Evolutionary conservation across 2,113 vertebrate species (phyloP).

Genomic region (Prolemur simus): DNA sequence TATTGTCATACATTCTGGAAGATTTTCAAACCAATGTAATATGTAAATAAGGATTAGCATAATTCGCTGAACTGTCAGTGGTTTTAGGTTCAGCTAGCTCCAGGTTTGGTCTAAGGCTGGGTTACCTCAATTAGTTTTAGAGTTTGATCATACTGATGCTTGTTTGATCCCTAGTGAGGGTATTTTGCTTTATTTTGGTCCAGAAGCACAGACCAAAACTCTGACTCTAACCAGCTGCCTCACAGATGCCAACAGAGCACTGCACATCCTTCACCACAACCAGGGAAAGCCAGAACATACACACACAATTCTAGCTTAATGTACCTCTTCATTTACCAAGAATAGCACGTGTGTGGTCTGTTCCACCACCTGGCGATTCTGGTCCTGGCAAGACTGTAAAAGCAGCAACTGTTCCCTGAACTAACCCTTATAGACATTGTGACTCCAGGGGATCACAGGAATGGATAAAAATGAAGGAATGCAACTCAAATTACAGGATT

Average conservation of each 20-base stretch:
- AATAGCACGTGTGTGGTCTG: neutral
- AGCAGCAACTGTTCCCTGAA: neutral
- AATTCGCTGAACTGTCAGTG: neutral
- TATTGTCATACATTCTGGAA: constrained; percentile 19
- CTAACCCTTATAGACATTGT: neutral
- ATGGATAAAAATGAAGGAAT: neutral
- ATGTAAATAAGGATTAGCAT: neutral
- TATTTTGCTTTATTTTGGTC: neutral
- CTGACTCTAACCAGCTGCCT: neutral
- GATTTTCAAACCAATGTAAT: neutral
- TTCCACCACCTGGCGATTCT: neutral
- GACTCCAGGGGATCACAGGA: neutral
- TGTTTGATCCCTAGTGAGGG: neutral
- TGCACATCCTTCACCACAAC: neutral
- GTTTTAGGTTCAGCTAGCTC: neutral
- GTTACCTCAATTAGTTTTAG: neutral
- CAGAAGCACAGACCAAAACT: neutral
- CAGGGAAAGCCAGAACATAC: neutral
- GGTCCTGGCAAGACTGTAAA: neutral
- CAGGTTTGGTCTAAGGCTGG: neutral
- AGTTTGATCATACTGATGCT: neutral
- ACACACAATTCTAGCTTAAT: neutral
- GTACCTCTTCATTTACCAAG: neutral
- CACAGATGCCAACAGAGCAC: neutral
- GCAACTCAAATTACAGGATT: neutral